Evolutionary conservation across 2,888 invertebrate species (phyloP), one percentile per base, ranked within the genome.

Genomic region (Synergus japonicus): DNA sequence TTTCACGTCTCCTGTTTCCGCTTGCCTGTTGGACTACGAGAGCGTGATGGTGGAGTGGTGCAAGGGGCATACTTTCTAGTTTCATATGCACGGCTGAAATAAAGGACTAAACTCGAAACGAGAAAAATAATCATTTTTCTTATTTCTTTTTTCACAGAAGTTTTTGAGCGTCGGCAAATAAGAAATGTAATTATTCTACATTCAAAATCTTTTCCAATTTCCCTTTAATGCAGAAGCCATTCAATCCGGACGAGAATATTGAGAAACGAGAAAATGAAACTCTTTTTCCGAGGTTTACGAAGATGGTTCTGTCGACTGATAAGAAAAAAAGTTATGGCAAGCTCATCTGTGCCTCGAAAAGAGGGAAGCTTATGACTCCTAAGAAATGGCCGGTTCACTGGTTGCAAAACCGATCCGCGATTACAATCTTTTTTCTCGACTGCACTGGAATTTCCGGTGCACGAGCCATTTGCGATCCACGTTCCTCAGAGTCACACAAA

Each of bases 361-460:
- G 18, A n/a, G 18, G 54, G 8, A 1, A 69, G 69, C 49, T 49
- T 13, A 12, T 69, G 44, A 49, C 49, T 46, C 49, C 69, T 49
- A 29, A 69, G 69, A 49, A 69, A 69, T 49, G 41, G 37, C 37
- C 54, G 73, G 54, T 73, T 73, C 54, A 37, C 37, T 54, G 69
- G n/a, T 54, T 15, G 49, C 37, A 49, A 54, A 73, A 73, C 15
- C 37, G 37, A 73, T 73, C 15, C 54, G n/a, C 54, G 73, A 73
- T 73, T 54, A 54, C 54, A 73, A 73, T 73, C 37, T 54, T 73
- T 81, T 83, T 83, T 77, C 82, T 78, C 77, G 81, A 82, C 84
- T 85, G 81, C 76, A 67, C 82, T 83, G 85, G 83, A 85, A 86
- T 80, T 85, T 84, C 85, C 85, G 83, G 83, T 60, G 82, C 83